These are phyloP conservation scores for Noturus placidus DNA, from an alignment of 2,113 vertebrate genomes.

Conservation along the genomic window DNA sequence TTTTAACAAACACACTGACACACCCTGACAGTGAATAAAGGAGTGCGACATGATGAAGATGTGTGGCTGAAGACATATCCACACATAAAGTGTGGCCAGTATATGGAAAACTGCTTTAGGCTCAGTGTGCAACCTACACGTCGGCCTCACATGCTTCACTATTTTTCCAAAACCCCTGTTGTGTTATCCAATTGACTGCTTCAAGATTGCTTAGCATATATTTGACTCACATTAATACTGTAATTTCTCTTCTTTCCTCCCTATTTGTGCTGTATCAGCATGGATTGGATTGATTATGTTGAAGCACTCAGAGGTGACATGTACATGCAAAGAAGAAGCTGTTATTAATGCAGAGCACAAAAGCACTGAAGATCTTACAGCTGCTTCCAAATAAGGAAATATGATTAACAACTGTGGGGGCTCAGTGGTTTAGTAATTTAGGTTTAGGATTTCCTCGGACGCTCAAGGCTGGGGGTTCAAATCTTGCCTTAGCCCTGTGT, in stretches of 20 bases:
- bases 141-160: background rate
- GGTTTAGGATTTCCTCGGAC: too few relatives aligned
- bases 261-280: slow-evolving; percentile 34
- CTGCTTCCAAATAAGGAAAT: background rate
- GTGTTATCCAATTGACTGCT: background rate
- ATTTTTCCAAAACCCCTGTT: background rate
- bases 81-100: background rate
- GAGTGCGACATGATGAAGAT: background rate
- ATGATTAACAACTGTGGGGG: background rate
- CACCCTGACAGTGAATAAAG: background rate
- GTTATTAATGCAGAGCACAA: slow-evolving; percentile 20
- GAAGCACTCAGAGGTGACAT: slow-evolving; percentile 26
- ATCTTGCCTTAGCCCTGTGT: too few relatives aligned
- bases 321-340: slow-evolving; percentile 11
- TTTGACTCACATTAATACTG: background rate
- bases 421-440: too few relatives aligned
- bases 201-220: background rate
- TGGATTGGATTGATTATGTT: slow-evolving; percentile 7
- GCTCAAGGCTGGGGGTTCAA: too few relatives aligned
- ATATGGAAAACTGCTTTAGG: background rate
- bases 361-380: background rate
- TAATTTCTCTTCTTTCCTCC: background rate
- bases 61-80: background rate
- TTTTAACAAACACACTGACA: too few relatives aligned
- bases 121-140: background rate